phyloP scores from a whole-genome alignment of 2,888 invertebrate genomes.

The Andrena dorsata region DNA sequence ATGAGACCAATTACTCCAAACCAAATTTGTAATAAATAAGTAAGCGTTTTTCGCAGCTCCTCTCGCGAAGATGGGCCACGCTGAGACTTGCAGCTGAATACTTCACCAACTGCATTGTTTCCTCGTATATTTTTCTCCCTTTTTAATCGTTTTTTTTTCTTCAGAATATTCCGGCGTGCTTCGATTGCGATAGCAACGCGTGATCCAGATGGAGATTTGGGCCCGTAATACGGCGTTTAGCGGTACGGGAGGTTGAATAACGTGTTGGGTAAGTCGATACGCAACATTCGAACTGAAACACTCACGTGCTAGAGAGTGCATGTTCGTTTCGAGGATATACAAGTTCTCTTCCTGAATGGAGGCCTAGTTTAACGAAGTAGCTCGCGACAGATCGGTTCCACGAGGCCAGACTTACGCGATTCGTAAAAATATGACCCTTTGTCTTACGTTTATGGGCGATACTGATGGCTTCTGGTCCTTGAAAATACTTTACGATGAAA shows the following conservation, averaged over 20 bases:
- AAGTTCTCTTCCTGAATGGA: slow-evolving; percentile 70
- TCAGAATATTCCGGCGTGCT: not conserved
- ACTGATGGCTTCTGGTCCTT: too few species aligned
- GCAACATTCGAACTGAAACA: slow-evolving; percentile 58
- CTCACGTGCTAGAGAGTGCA: slow-evolving; percentile 15
- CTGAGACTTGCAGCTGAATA: not conserved
- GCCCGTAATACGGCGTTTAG: slow-evolving; percentile 55
- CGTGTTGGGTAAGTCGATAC: slow-evolving; percentile 71
- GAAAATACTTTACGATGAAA: too few species aligned
- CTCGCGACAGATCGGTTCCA: slow-evolving; percentile 27
- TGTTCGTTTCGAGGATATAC: slow-evolving; percentile 51
- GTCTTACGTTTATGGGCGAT: not conserved
- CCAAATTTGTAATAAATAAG: slow-evolving; percentile 21
- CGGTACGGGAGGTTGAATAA: slow-evolving; percentile 61
- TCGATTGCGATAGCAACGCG: slow-evolving; percentile 26
- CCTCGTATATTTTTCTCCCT: not conserved
- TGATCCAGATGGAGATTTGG: slow-evolving; percentile 50
- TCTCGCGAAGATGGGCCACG: slow-evolving; percentile 1
- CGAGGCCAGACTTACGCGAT: not conserved
- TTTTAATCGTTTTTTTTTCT: not conserved
- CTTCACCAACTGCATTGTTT: not conserved
- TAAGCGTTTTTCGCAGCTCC: slow-evolving; percentile 33
- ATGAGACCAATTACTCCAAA: not conserved
- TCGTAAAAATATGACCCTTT: not conserved
- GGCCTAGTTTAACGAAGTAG: slow-evolving; percentile 47